Base-by-base conservation (phyloP, 2,797 vertebrate species). In the Morelia viridis region DNA sequence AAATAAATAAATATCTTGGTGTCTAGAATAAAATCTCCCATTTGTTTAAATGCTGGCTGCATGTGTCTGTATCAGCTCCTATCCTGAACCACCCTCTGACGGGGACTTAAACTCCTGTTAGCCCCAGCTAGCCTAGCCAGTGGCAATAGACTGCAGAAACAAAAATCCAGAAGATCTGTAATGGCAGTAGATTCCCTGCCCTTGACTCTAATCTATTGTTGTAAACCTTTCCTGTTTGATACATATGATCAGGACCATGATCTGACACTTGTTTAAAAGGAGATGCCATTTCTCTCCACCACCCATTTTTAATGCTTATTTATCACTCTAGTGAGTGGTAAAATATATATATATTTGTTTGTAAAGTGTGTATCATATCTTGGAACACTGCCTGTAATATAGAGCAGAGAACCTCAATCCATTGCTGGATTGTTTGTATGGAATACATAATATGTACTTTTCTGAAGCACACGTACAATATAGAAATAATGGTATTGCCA, bases 301-400 rank as follows among this genome's bases (percentile, higher is more conserved):
- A 58, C 76, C 71, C 94, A 90, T 76, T 3, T 26, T 65, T 41
- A 56, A 53, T 86, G 31, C 19, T 91, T 93, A 80, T 90, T 4
- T 94, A 24, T 80, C 93, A 94, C 46, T 95, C 89, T 90, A 90
- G 19, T 6, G 50, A 88, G 85, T 64, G 91, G 93, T 93, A 94
- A 94, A 94, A 83, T 90, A 93, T 1, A 2, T 91, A 35, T 35
- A 35, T 35, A 35, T 35, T 94, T 94, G 17, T 53, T 90, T 95
- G 85, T 92, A 89, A 19, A 91, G 62, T 84, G 88, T 92, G 93
- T 93, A 85, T 26, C 92, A 31, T 92, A 94, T 83, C 91, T 96
- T 46, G 90, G 87, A 90, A 85, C 17, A 88, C 80, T 93, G 80
- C 76, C 89, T 62, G 89, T 91, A 71, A 17, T 86, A 92, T 89